These are phyloP conservation scores for Laspeyria flexula DNA, from an alignment of 2,888 invertebrate species.

Conservation along the genomic window DNA sequence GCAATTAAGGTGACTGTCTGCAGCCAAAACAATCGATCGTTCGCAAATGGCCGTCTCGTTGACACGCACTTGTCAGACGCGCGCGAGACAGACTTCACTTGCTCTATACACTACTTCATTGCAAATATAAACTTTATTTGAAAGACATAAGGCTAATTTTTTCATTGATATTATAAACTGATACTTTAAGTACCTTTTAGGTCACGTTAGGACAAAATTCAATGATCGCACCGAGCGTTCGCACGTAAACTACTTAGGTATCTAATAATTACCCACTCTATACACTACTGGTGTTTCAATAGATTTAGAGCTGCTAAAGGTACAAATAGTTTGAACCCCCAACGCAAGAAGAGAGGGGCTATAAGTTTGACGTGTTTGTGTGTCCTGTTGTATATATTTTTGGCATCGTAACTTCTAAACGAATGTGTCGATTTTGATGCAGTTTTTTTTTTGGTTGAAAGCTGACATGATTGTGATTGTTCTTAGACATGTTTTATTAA, in stretches of 20 bases:
- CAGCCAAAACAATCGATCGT: constrained; percentile 86
- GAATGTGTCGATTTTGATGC: too few relatives aligned
- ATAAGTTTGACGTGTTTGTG: too few relatives aligned
- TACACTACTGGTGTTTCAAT: not conserved
- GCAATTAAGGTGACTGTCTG: constrained; percentile 82
- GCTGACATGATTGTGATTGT: too few relatives aligned
- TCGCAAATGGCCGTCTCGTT: constrained; percentile 74
- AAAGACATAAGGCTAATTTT: constrained; percentile 26
- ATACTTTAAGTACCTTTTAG: constrained; percentile 31
- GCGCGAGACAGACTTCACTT: constrained; percentile 39
- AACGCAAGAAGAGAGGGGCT: too few relatives aligned
- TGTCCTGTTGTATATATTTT: too few relatives aligned
- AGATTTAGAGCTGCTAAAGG: not conserved
- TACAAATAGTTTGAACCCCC: too few relatives aligned
- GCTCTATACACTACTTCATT: constrained; percentile 13
- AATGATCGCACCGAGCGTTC: too few relatives aligned
- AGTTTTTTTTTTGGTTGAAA: too few relatives aligned
- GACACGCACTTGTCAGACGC: constrained; percentile 55
- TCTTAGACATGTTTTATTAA: too few relatives aligned
- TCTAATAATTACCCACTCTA: not conserved
- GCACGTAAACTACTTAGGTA: constrained; percentile 11
- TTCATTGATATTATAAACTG: constrained; percentile 12
- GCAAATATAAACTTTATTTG: constrained; percentile 26
- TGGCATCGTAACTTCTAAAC: too few relatives aligned
- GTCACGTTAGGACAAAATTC: constrained; percentile 37